Evolutionary conservation across 2,113 vertebrate genomes (phyloP).

Genomic region (Archocentrus centrarchus): DNA sequence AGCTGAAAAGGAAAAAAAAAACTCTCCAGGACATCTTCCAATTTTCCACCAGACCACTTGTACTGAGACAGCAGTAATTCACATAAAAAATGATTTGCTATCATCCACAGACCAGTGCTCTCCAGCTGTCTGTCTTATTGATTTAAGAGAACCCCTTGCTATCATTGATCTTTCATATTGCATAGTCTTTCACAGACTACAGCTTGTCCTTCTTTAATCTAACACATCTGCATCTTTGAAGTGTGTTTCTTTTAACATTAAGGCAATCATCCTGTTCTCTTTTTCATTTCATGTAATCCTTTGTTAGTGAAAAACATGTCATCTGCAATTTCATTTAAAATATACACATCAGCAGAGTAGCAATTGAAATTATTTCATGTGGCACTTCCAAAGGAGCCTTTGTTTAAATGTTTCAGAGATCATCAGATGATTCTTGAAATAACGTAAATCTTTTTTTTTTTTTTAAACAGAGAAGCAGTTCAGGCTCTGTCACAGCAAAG

Average conservation of each 20-base stretch:
- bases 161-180: slow-evolving; percentile 26
- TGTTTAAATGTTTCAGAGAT: background rate
- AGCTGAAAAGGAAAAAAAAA: background rate
- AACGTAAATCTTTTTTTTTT: background rate
- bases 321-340: background rate
- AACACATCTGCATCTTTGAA: slow-evolving; percentile 17
- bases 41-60: slow-evolving; percentile 13
- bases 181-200: background rate
- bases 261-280: background rate
- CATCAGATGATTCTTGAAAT: background rate
- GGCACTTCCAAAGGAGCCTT: background rate
- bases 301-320: background rate
- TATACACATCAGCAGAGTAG: background rate
- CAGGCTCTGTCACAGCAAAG: too few relatives aligned
- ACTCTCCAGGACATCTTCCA: slow-evolving; percentile 10
- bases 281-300: slow-evolving; percentile 2
- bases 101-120: slow-evolving; percentile 23
- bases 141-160: slow-evolving; percentile 34
- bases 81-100: slow-evolving; percentile 36
- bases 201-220: slow-evolving; percentile 6
- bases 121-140: slow-evolving; percentile 33
- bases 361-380: background rate
- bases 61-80: slow-evolving; percentile 18
- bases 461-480: background rate
- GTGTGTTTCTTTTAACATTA: background rate